Percentiles rank a stretch among this genome's conserved stretches.
Conservation (phyloP, 2,113 vertebrate species). For the Bufo bufo region DNA sequence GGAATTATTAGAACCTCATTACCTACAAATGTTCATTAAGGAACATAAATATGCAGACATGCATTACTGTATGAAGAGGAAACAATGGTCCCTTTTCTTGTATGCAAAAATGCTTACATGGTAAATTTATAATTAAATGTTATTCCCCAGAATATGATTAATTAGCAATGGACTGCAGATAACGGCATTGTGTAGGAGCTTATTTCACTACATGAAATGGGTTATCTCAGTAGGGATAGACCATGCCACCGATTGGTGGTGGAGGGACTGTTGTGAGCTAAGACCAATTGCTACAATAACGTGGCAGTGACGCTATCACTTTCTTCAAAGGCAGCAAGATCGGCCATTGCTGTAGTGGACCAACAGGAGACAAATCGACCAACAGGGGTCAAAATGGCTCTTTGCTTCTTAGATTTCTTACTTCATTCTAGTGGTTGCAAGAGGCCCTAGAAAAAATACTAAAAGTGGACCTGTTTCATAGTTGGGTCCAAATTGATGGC, state of each 20-base stretch:
- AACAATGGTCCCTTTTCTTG: neutral
- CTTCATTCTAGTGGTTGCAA: neutral
- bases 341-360: no score
- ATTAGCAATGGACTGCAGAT: neutral
- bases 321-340: no score
- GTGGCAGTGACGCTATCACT: no score
- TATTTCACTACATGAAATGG: neutral
- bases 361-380: neutral
- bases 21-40: neutral
- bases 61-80: neutral
- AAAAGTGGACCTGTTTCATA: no score
- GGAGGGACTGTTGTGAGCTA: no score
- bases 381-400: neutral
- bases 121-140: neutral
- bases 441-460: neutral
- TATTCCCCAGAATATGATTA: neutral
- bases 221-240: neutral
- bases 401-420: no score
- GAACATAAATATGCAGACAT: neutral
- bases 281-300: no score
- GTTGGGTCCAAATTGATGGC: no score
- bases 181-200: neutral
- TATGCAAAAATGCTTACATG: neutral
- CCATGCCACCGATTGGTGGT: no score
- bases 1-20: neutral